Percentiles rank a stretch among this genome's conserved stretches.
Evolutionary conservation across 1,140 invertebrate genomes (phyloP).

Genomic region (Druon quercuslanigerum): DNA sequence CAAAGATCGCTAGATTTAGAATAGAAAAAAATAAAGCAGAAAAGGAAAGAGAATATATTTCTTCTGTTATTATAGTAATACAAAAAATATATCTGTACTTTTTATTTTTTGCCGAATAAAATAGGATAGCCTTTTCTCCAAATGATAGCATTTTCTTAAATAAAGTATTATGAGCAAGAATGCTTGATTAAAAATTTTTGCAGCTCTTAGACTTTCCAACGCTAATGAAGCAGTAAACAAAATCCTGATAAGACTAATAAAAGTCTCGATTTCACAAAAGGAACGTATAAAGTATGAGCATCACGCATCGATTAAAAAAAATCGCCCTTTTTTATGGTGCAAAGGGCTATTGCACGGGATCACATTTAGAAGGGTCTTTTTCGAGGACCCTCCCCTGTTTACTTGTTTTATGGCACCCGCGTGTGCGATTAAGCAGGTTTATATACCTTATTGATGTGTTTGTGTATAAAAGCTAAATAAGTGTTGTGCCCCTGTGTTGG

Average conservation of each 20-base stretch:
- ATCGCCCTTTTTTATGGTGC: not conserved
- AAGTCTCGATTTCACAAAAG: not conserved
- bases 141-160: no score
- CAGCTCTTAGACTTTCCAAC: not conserved
- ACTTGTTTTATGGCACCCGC: conserved; percentile 21
- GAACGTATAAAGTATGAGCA: conserved; percentile 3
- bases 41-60: no score
- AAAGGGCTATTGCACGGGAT: not conserved
- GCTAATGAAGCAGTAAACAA: conserved; percentile 1
- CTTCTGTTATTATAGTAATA: no score
- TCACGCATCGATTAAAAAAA: conserved; percentile 25
- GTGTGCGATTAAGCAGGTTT: conserved; percentile 23
- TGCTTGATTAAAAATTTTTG: not conserved
- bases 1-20: no score
- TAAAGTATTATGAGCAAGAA: not conserved
- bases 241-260: conserved; percentile 18
- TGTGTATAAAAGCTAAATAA: conserved; percentile 26
- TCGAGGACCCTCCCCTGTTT: conserved; percentile 15
- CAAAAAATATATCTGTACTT: no score
- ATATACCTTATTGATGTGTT: conserved; percentile 25
- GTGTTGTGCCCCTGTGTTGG: not conserved
- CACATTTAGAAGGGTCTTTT: conserved; percentile 22
- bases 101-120: no score
- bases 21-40: no score
- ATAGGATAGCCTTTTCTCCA: no score